Base-by-base conservation (phyloP, 2,888 invertebrate genomes). In the Troides oblongomaculatus region DNA sequence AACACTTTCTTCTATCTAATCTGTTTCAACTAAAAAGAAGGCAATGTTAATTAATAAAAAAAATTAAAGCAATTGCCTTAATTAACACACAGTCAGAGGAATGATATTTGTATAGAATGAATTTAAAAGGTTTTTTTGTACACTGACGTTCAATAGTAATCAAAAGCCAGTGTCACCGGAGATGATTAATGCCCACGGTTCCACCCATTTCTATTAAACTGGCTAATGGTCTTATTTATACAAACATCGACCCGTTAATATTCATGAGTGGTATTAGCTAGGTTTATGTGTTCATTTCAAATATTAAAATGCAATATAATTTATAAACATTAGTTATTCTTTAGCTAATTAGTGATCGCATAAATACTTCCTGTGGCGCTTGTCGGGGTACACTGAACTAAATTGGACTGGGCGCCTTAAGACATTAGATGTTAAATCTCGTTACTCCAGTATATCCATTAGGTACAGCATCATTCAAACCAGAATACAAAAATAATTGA, bases 141-240 rank as follows among this genome's bases (percentile, higher is more conserved):
- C n/a, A 67, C 25, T 67, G 62, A 67, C 62, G 46, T 67, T 57
- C 46, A 67, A 67, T 56, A 67, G 57, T 62, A 67, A 64, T 68
- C 68, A 68, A 68, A 68, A 68, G 59, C 59, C 59, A 53, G 63
- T 68, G 64, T 59, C 68, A 68, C 64, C 59, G 64, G 64, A 12
- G 53, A 60, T 68, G 68, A 68, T 68, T 68, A 68, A 68, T 68
- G 68, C 25, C 50, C 64, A 23, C n/a, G 39, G 64, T 64, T 64
- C 68, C 64, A 64, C 68, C 68, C 60, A 64, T 68, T 64, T 64
- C 60, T 60, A 64, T 68, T 68, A 68, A 59, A 60, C 53, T 23
- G 64, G 50, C 60, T 68, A 68, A 68, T 68, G 64, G 59, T 64
- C 53, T 36, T 23, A 53, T 59, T 68, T 60, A 25, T 59, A 53